phyloP scores from a whole-genome alignment of 2,797 vertebrate genomes.

The Sebastes elongatus region DNA sequence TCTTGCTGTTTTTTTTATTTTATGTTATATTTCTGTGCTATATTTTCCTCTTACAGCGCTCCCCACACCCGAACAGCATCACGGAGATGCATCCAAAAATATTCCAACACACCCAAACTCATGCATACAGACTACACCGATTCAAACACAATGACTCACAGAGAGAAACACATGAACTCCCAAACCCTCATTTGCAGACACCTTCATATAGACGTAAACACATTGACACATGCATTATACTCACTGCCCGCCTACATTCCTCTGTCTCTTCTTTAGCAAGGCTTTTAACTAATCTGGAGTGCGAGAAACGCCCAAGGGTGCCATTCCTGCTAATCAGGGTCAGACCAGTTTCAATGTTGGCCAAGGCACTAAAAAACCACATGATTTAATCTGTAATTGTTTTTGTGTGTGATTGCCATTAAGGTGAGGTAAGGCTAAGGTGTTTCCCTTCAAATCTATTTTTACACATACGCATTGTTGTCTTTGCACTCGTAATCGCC shows the following conservation, averaged over 20 bases:
- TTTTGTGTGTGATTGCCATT: neutral
- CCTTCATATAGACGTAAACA: constrained; percentile 23
- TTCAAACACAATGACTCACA: constrained; percentile 31
- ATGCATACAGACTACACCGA: constrained; percentile 9
- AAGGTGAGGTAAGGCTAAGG: constrained; percentile 18
- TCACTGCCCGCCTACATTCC: neutral
- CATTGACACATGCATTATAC: constrained; percentile 10
- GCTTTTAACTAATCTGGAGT: constrained; percentile 49
- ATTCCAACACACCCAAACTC: neutral
- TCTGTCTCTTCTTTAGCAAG: neutral
- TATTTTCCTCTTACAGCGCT: neutral
- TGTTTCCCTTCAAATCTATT: constrained; percentile 41
- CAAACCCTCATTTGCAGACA: neutral
- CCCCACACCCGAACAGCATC: neutral
- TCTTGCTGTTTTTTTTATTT: neutral
- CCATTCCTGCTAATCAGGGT: constrained; percentile 61
- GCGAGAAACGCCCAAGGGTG: constrained; percentile 63
- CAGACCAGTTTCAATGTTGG: constrained; percentile 50
- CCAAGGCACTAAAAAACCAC: constrained; percentile 25
- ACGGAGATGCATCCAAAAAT: neutral
- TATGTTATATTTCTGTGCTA: neutral
- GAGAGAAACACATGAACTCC: neutral
- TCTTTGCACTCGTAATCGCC: neutral
- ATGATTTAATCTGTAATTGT: constrained; percentile 38
- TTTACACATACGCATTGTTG: neutral